Evolutionary conservation across 2,888 invertebrate species (phyloP).

Genomic region (Polydesmus complanatus): DNA sequence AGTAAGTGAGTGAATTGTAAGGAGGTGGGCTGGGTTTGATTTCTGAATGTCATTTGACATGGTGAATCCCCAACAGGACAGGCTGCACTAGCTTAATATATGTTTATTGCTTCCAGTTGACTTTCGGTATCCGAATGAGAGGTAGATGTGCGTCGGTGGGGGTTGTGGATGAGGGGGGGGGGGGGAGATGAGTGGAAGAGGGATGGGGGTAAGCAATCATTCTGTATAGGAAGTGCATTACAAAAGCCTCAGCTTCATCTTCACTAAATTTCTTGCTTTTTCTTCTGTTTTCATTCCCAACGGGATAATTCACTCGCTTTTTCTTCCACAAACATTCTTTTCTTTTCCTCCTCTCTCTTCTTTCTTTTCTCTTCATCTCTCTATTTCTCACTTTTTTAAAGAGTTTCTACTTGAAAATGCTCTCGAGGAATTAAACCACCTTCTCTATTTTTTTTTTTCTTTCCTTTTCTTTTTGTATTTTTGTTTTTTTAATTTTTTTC

Average conservation of each 20-base stretch:
- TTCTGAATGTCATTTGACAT: not conserved
- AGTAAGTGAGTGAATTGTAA: not conserved
- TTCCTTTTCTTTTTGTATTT: too few relatives aligned
- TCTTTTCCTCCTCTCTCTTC: not conserved
- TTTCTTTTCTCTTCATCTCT: not conserved
- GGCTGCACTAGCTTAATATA: not conserved
- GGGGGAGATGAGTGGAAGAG: not conserved
- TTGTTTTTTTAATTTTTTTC: too few relatives aligned
- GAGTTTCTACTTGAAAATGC: too few relatives aligned
- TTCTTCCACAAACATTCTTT: not conserved
- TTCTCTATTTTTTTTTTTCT: too few relatives aligned
- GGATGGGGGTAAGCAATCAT: not conserved
- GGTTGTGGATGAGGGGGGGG: too few relatives aligned
- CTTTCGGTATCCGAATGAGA: too few relatives aligned
- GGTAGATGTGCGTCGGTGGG: too few relatives aligned
- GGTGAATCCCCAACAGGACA: not conserved
- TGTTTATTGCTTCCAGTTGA: not conserved
- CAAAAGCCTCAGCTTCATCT: not conserved
- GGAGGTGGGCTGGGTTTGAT: not conserved
- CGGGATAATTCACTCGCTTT: not conserved
- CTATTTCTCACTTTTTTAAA: too few relatives aligned
- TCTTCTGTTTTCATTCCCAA: not conserved
- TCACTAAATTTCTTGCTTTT: not conserved
- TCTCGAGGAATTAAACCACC: too few relatives aligned
- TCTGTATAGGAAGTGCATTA: not conserved